Base-by-base conservation (phyloP, 2,888 invertebrate species). In the Lithophane leautieri region DNA sequence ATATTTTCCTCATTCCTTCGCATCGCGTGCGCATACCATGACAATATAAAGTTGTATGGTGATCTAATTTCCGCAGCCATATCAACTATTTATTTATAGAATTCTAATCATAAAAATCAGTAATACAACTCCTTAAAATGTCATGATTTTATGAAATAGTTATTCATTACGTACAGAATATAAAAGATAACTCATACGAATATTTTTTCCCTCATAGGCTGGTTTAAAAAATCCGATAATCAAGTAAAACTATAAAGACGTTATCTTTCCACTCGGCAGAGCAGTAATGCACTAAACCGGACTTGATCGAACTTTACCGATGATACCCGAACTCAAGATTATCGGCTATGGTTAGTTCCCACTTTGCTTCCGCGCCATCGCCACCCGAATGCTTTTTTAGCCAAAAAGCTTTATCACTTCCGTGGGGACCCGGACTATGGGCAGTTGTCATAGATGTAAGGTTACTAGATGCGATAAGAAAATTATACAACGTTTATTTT, bases 381-480 rank as follows among this genome's bases (percentile, higher is more conserved):
- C 93, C 94, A 85, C 90, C 93, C 92, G 90, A 94, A 95, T 94
- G 94, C 92, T 96, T 96, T 96, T 96, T 96, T 96, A 94, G 94
- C 93, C 95, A 95, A 96, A 95, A 95, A 95, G 94, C 94, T 96
- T 96, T 96, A 96, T 96, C 95, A 95, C 96, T 96, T 96, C 96
- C 96, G 95, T 94, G 93, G 95, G 95, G 94, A 92, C 91, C 90
- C 90, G 93, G 93, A 89, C 91, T 91, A 85, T 90, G 94, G 91
- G 90, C 90, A 91, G 86, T 84, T 74, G 47, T 66, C 89, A 56
- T 22, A 56, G 93, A 92, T 79, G 8, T 87, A 71, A 14, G 77
- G 50, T 14, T 34, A 62, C 92, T 93, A 68, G 94, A 94, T 88
- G 78, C 7, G 91, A 14, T 34, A 66, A 2, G 9, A 42, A 44